Conservation (phyloP, 92 coral and sea anemone species). For the Phenganax subtilis region DNA sequence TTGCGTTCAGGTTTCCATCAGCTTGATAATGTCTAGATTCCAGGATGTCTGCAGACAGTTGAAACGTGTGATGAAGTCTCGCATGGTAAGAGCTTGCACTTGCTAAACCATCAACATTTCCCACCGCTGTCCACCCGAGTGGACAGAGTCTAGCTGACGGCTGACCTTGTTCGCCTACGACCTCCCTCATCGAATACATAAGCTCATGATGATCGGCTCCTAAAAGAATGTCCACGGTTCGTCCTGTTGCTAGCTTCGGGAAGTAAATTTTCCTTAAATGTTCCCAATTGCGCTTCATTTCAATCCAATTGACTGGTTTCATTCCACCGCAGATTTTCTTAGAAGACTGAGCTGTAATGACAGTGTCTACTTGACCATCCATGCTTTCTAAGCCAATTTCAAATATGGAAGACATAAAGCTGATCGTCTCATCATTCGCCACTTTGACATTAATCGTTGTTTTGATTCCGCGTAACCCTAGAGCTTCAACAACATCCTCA, state of each 20-base stretch:
- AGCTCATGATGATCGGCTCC: conserved; percentile 50
- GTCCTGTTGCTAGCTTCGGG: conserved; percentile 45
- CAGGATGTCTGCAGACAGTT: background rate
- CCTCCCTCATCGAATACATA: conserved; percentile 37
- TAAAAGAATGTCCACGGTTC: conserved; percentile 46
- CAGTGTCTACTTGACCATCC: conserved; percentile 50
- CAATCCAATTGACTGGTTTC: conserved; percentile 56
- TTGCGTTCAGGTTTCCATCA: conserved; percentile 10
- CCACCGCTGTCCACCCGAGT: conserved; percentile 60
- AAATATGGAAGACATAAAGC: conserved; percentile 51
- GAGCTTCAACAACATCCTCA: conserved; percentile 50
- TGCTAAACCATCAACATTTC: conserved; percentile 25
- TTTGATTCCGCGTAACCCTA: conserved; percentile 44
- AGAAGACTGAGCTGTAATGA: conserved; percentile 47
- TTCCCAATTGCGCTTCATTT: conserved; percentile 44
- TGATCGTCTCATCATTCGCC: conserved; percentile 44
- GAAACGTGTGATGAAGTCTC: conserved; percentile 28
- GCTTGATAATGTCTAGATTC: background rate
- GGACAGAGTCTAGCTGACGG: conserved; percentile 52
- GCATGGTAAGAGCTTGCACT: background rate
- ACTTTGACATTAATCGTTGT: conserved; percentile 41
- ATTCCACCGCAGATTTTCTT: conserved; percentile 55
- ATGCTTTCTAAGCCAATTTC: conserved; percentile 50
- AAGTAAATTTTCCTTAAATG: conserved; percentile 50
- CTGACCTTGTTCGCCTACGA: conserved; percentile 39